Evolutionary conservation across 2,113 vertebrate genomes (phyloP).

Genomic region (Paramormyrops kingsleyae): DNA sequence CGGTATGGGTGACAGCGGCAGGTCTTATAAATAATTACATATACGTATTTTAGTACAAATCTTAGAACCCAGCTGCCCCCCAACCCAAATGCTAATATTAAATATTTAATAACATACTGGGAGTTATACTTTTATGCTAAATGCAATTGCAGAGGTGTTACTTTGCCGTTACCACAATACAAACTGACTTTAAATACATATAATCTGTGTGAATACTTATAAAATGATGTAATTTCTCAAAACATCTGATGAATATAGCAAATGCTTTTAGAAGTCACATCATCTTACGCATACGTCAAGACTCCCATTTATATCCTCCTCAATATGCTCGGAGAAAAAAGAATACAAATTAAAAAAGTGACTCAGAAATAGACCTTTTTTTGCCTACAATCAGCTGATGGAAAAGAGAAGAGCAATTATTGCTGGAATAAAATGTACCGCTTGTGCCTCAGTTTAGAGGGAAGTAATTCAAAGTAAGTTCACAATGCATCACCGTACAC

Average conservation of each 20-base stretch:
- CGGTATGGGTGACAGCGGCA: neutral
- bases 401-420: neutral
- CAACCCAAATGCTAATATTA: neutral
- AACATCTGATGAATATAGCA: neutral
- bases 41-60: neutral
- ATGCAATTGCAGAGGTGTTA: neutral
- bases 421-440: neutral
- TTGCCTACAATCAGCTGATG: neutral
- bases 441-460: neutral
- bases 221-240: neutral
- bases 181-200: neutral
- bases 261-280: neutral
- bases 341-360: neutral
- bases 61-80: neutral
- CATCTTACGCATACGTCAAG: neutral
- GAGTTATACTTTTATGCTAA: neutral
- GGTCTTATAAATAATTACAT: neutral
- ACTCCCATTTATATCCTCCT: neutral
- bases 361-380: neutral
- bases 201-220: neutral
- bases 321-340: neutral
- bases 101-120: neutral
- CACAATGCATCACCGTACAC: neutral
- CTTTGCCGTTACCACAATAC: neutral
- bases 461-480: neutral